Percentiles rank a stretch among this genome's conserved stretches.
Evolutionary conservation across 2,888 invertebrate genomes (phyloP).

Genomic region (Drosophila nigricruria): DNA sequence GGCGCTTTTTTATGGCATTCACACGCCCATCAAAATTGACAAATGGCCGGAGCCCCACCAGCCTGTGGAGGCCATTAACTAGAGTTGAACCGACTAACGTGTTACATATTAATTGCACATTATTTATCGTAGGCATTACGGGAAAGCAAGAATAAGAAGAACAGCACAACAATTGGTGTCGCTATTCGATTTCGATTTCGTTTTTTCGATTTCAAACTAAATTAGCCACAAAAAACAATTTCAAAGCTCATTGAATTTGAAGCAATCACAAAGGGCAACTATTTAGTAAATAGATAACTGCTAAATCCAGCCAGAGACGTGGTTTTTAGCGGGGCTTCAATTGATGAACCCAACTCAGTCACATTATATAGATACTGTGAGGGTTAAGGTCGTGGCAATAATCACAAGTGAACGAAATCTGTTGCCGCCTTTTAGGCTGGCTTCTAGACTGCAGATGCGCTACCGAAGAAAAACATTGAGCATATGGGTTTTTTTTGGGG

Average conservation of each 20-base stretch:
- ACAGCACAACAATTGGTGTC: conserved; percentile 27
- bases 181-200: conserved; percentile 32
- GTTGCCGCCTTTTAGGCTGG: conserved; percentile 18
- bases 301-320: conserved; percentile 19
- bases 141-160: neutral
- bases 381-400: conserved; percentile 60
- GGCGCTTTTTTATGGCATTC: conserved; percentile 71
- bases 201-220: conserved; percentile 60
- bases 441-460: conserved; percentile 12
- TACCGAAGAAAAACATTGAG: neutral
- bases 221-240: conserved; percentile 69
- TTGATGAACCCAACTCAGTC: neutral
- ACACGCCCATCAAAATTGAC: conserved; percentile 79
- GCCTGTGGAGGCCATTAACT: conserved; percentile 38
- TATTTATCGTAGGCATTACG: conserved; percentile 68
- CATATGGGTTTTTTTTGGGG: neutral
- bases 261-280: neutral
- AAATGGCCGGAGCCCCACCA: conserved; percentile 65
- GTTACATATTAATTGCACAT: conserved; percentile 81
- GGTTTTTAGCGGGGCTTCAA: conserved; percentile 26
- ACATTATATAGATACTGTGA: conserved; percentile 22
- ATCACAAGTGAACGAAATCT: conserved; percentile 53
- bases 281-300: conserved; percentile 29
- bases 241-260: conserved; percentile 74
- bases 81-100: conserved; percentile 66